Evolutionary conservation across 2,113 vertebrate genomes (phyloP), one percentile per base, ranked within the genome.

Genomic region (Odontophorus gujanensis): DNA sequence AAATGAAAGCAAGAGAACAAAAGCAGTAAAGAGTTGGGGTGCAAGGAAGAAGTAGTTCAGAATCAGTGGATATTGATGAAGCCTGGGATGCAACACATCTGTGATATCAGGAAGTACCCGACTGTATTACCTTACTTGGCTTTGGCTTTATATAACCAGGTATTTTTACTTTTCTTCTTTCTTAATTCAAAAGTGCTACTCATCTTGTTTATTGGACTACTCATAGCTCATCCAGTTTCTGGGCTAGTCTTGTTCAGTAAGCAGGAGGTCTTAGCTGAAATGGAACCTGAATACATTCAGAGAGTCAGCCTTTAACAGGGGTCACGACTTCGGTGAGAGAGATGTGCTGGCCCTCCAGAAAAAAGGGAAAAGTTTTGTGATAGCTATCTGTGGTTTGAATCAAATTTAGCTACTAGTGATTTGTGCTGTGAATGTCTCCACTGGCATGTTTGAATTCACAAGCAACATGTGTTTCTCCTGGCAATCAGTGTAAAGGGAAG

Each of bases 1-100:
- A 95, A 97, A 96, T 83, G 87, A 96, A 95, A 93, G 84, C 77
- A 95, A 75, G 73, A 91, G 92, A 96, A 95, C 93, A 96, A 92
- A 96, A 96, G 94, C 80, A 21, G 1, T 93, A 45, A 79, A 90
- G 95, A 94, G 43, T 93, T 90, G 53, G 62, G 42, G 32, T 85
- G 26, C 57, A 53, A 40, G 77, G 92, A 83, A 87, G 47, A 48
- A 75, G 65, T 63, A 82, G 73, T 92, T 85, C 48, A 78, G 81
- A 89, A 62, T 92, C 85, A 25, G 73, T 76, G 69, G 82, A 63
- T 85, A 76, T 83, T 88, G 91, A 67, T 92, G 67, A 76, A 85
- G 55, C 58, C 81, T 68, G 68, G 65, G 61, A 83, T 85, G 40
- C 30, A 61, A 24, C 50, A 30, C 0, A 28, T 2, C 11, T 0